Percentiles rank a stretch among this genome's conserved stretches.
Conservation (phyloP, 2,888 invertebrate species). For the Stenurella melanura region DNA sequence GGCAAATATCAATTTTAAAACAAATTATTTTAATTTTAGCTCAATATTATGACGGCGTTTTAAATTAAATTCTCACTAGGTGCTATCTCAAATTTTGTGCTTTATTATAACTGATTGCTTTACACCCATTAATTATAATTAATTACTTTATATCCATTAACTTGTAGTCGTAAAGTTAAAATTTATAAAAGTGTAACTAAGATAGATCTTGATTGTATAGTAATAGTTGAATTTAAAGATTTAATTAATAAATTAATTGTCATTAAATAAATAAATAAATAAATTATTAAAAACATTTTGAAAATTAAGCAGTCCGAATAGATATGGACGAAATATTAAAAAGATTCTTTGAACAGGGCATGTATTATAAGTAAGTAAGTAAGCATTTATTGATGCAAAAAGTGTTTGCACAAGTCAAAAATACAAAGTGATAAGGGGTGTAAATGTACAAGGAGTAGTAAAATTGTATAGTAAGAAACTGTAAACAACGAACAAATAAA, state of each 20-base stretch:
- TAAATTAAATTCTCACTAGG: conserved; percentile 7
- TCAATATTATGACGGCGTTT: not conserved
- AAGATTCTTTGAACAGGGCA: no score
- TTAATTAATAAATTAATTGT: not conserved
- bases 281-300: not conserved
- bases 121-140: conserved; percentile 3
- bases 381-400: no score
- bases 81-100: not conserved
- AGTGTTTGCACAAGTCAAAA: no score
- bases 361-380: no score
- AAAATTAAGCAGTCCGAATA: no score
- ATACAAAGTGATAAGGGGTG: no score
- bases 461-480: no score
- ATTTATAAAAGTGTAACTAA: not conserved
- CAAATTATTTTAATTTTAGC: not conserved
- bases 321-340: no score
- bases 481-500: no score
- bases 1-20: not conserved
- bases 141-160: not conserved
- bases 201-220: not conserved
- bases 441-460: no score
- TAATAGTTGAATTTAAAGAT: not conserved
- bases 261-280: no score
- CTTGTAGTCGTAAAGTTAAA: not conserved
- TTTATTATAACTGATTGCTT: conserved; percentile 1